A percentile compares a stretch with the other conserved stretches of the same genome.
phyloP scores from a whole-genome alignment of 1,140 invertebrate species.

The Drosophila azteca region DNA sequence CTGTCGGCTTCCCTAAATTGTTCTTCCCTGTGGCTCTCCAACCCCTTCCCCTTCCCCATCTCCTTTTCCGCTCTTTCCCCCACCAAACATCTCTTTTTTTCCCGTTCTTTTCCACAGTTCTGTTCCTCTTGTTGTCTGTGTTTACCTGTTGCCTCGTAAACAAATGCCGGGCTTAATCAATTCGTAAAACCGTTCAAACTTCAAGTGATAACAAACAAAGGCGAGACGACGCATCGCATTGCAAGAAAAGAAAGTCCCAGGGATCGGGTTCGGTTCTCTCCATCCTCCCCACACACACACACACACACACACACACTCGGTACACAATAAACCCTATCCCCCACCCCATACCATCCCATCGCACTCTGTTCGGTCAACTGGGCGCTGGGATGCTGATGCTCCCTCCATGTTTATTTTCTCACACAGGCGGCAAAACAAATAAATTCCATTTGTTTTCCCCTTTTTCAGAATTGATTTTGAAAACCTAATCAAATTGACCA shows the following conservation, averaged over 20 bases:
- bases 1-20: slow-evolving; percentile 33
- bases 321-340: not conserved
- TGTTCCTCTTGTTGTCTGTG: slow-evolving; percentile 33
- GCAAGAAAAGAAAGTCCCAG: slow-evolving; percentile 61
- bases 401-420: slow-evolving; percentile 70
- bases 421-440: slow-evolving; percentile 73
- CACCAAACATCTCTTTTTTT: not conserved
- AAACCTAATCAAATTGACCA: slow-evolving; percentile 76
- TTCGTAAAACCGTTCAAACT: slow-evolving; percentile 70
- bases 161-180: slow-evolving; percentile 75
- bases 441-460: slow-evolving; percentile 32
- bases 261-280: slow-evolving; percentile 1
- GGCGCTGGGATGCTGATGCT: slow-evolving; percentile 29
- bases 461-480: slow-evolving; percentile 70
- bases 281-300: slow-evolving; percentile 7
- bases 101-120: slow-evolving; percentile 1
- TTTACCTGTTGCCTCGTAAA: slow-evolving; percentile 75
- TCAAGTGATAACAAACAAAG: slow-evolving; percentile 79
- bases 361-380: slow-evolving; percentile 3
- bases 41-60: not conserved
- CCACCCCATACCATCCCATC: not conserved
- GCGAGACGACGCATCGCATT: slow-evolving; percentile 57
- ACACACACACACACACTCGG: slow-evolving; percentile 7
- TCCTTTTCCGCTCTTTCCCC: not conserved
- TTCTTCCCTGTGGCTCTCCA: not conserved